Evolutionary conservation across 2,113 vertebrate species (phyloP).

Genomic region (Cephalopterus ornatus): DNA sequence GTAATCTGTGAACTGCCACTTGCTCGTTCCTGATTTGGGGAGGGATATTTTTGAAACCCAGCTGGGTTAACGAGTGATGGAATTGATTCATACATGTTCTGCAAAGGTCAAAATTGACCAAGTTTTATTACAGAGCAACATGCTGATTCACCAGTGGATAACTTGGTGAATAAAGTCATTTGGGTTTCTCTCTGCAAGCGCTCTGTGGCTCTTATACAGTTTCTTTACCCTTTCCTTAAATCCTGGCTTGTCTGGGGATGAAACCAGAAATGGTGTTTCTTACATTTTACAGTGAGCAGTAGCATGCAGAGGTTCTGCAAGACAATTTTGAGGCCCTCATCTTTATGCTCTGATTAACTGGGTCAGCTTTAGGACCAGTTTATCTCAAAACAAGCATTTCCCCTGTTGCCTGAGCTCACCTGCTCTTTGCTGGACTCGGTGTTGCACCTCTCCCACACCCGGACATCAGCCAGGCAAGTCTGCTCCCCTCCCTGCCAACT

Average conservation of each 20-base stretch:
- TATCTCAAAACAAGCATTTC: neutral
- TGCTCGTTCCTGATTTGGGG: neutral
- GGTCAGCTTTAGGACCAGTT: neutral
- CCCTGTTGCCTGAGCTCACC: neutral
- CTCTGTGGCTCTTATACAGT: neutral
- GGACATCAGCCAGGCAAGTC: neutral
- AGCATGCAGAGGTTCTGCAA: neutral
- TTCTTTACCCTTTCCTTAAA: neutral
- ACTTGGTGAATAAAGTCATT: neutral
- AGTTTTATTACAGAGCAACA: neutral
- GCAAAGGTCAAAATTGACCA: neutral
- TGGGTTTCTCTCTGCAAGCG: neutral
- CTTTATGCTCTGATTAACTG: neutral
- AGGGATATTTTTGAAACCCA: neutral
- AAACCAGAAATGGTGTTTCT: neutral
- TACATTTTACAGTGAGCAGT: neutral
- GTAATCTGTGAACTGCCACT: neutral
- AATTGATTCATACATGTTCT: neutral
- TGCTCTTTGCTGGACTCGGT: neutral
- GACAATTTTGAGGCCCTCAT: neutral
- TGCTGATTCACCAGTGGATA: neutral
- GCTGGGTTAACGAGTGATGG: neutral
- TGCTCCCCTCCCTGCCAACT: neutral
- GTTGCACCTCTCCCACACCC: neutral
- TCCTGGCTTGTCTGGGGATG: neutral